phyloP scores from a whole-genome alignment of 1,140 invertebrate species.

The Physella acuta region DNA sequence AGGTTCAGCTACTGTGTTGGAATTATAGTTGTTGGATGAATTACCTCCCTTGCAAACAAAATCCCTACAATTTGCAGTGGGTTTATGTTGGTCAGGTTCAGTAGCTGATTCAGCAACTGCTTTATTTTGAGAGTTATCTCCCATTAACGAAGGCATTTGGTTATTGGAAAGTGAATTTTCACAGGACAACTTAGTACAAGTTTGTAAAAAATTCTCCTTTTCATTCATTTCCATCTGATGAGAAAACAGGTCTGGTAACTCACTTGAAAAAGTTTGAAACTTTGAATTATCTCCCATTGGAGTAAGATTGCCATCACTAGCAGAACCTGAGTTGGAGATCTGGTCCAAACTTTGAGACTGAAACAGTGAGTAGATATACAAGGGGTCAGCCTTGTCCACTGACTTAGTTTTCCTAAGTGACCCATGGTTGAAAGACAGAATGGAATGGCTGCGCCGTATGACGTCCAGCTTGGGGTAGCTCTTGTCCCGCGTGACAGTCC shows the following conservation, averaged over 20 bases:
- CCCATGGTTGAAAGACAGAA: constrained; percentile 34
- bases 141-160: constrained; percentile 32
- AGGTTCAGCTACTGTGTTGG: no score
- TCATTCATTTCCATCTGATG: no score
- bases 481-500: constrained; percentile 32
- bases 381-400: constrained; percentile 33
- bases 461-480: constrained; percentile 23
- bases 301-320: background rate
- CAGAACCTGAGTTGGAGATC: background rate
- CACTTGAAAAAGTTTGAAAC: constrained; percentile 1
- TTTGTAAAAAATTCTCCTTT: constrained; percentile 38
- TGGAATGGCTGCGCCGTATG: constrained; percentile 32
- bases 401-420: constrained; percentile 30
- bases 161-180: constrained; percentile 29
- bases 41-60: no score
- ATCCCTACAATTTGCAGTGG: constrained; percentile 23
- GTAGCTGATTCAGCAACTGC: constrained; percentile 27
- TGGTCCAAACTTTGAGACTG: background rate
- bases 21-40: no score
- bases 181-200: constrained; percentile 38
- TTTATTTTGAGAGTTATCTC: constrained; percentile 31
- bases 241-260: no score
- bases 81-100: constrained; percentile 29
- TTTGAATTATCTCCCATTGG: constrained; percentile 10
- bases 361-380: constrained; percentile 36